Percentiles rank a stretch among this genome's conserved stretches.
phyloP scores from a whole-genome alignment of 2,113 vertebrate species.

The Malaclemys terrapin region DNA sequence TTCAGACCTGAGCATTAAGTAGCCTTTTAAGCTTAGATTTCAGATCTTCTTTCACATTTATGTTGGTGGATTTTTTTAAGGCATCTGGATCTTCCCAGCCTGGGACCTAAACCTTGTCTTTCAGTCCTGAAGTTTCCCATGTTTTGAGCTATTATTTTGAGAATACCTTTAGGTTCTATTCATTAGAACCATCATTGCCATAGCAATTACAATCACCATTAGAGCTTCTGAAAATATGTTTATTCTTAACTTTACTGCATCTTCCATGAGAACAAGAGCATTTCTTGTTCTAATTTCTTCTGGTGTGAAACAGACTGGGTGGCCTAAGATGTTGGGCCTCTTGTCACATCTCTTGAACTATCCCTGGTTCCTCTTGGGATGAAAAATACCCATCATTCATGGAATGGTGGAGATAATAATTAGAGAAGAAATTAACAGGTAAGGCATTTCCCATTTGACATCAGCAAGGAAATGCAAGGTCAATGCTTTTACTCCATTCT shows the following conservation, averaged over 20 bases:
- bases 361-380: constrained; percentile 29
- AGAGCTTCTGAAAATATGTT: constrained; percentile 47
- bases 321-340: constrained; percentile 20
- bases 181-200: background rate
- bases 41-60: background rate
- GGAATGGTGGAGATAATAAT: constrained; percentile 44
- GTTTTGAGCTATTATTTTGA: background rate
- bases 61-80: background rate
- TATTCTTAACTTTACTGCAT: constrained; percentile 38
- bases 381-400: constrained; percentile 40
- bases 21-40: background rate
- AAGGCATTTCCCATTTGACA: background rate
- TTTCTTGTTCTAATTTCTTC: constrained; percentile 31
- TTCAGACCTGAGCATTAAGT: background rate
- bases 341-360: constrained; percentile 6
- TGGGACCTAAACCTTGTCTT: background rate
- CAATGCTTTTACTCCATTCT: background rate
- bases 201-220: background rate
- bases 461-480: constrained; percentile 16
- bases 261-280: constrained; percentile 4
- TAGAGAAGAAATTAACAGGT: constrained; percentile 17
- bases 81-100: background rate
- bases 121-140: background rate
- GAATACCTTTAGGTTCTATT: background rate
- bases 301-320: constrained; percentile 59